phyloP scores from a whole-genome alignment of 1,140 invertebrate genomes.

The Drosophila asahinai region DNA sequence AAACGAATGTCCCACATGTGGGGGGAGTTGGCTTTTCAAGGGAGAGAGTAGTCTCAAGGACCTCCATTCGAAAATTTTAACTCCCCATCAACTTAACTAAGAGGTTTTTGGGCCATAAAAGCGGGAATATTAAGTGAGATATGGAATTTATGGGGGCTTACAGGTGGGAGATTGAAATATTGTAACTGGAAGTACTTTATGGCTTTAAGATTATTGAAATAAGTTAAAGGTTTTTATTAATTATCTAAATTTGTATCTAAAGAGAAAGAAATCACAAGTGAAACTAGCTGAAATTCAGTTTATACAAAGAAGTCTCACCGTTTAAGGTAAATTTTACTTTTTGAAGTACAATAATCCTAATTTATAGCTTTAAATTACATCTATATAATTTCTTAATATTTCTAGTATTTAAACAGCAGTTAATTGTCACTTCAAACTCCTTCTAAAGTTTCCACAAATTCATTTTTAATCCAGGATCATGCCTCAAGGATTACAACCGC shows the following conservation, averaged over 20 bases:
- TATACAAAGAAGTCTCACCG: too few species aligned
- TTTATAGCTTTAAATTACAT: too few species aligned
- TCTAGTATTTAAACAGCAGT: too few species aligned
- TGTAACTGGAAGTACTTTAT: neutral
- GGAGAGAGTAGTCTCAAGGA: neutral
- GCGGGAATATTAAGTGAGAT: conserved; percentile 21
- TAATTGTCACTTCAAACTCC: neutral
- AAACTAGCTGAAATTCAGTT: too few species aligned
- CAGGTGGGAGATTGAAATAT: neutral
- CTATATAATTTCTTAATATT: too few species aligned
- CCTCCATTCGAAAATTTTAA: conserved; percentile 15
- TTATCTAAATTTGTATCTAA: too few species aligned
- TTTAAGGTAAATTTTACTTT: too few species aligned
- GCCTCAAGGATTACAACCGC: conserved; percentile 3
- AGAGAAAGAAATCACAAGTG: too few species aligned
- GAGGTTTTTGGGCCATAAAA: conserved; percentile 10
- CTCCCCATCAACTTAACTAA: conserved; percentile 35
- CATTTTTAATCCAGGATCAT: conserved; percentile 1
- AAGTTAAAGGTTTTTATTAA: too few species aligned
- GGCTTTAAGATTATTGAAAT: neutral
- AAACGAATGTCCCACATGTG: conserved; percentile 39
- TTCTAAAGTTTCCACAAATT: conserved; percentile 10
- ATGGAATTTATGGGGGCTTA: neutral
- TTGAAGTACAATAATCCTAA: too few species aligned
- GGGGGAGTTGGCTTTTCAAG: neutral